Evolutionary conservation across 2,888 invertebrate species (phyloP).

Genomic region (Protonemura montana): DNA sequence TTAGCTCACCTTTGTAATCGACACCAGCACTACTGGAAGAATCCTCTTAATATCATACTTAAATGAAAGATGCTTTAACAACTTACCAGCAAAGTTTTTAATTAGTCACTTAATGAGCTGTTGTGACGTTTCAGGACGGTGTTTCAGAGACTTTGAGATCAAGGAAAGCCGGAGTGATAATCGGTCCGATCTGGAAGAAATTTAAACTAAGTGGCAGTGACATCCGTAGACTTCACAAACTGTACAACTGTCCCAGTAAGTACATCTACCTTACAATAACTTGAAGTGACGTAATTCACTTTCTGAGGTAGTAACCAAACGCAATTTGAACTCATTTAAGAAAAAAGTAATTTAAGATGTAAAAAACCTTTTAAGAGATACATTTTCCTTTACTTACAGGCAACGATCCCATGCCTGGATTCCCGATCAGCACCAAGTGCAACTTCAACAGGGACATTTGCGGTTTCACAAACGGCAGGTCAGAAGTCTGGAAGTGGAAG

Average conservation of each 20-base stretch:
- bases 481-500: conserved; percentile 53
- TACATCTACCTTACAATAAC: neutral
- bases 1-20: too few relatives aligned
- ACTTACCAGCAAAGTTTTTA: too few relatives aligned
- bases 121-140: conserved; percentile 51
- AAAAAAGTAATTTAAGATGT: too few relatives aligned
- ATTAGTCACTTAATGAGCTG: neutral
- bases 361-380: too few relatives aligned
- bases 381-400: too few relatives aligned
- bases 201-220: conserved; percentile 53
- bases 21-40: too few relatives aligned
- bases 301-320: too few relatives aligned
- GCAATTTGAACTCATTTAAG: too few relatives aligned
- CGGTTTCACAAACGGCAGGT: conserved; percentile 54
- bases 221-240: conserved; percentile 52
- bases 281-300: too few relatives aligned
- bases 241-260: conserved; percentile 52
- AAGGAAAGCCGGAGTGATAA: conserved; percentile 52
- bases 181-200: conserved; percentile 55
- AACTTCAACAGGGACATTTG: conserved; percentile 53
- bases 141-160: conserved; percentile 53
- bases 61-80: too few relatives aligned
- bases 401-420: conserved; percentile 50
- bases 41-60: too few relatives aligned
- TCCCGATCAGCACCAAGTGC: conserved; percentile 53